Base-by-base conservation (phyloP, 2,113 vertebrate species). In the Chelonoidis abingdonii region DNA sequence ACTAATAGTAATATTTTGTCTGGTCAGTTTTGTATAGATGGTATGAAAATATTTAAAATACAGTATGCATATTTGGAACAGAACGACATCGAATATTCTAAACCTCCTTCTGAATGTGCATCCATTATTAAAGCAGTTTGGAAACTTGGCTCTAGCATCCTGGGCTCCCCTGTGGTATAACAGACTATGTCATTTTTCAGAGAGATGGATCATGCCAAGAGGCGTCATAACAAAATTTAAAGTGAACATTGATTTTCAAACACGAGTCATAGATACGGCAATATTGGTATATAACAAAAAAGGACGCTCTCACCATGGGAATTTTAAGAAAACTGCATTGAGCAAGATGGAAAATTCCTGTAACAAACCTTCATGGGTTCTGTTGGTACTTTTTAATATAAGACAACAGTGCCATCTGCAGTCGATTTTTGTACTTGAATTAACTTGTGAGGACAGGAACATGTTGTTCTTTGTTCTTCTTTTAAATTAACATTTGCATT, bases 381-480 rank as follows among this genome's bases (percentile, higher is more conserved):
- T 29, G 4, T 24, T n/a, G 44, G 22, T 6, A 21, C 44, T 92
- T 89, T 29, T 75, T 95, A 89, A 72, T 3, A 5, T 94, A 90
- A 94, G 81, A 25, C 95, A 97, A 97, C 90, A 98, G 92, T 95
- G 97, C 98, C 98, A 97, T 93, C 98, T 98, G 91, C 92, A 93
- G 98, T 95, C 84, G 50, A 80, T 91, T 87, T 95, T 83, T 95
- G 5, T 72, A 41, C 57, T 80, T 76, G 86, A 13, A 65, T 92
- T 88, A 89, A 94, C 49, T 90, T 85, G 41, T 54, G 59, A 79
- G 35, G 8, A 31, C 2, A 88, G 76, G 89, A 91, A 5, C 7
- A 1, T 83, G 41, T 1, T 83, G 41, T 86, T 91, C 86, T 79
- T 49, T 72, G 65, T 84, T 91, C 86, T 78, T 49, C 49, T 10